Evolutionary conservation across 1,140 invertebrate genomes (phyloP).

Genomic region (Lordiphosa collinella): DNA sequence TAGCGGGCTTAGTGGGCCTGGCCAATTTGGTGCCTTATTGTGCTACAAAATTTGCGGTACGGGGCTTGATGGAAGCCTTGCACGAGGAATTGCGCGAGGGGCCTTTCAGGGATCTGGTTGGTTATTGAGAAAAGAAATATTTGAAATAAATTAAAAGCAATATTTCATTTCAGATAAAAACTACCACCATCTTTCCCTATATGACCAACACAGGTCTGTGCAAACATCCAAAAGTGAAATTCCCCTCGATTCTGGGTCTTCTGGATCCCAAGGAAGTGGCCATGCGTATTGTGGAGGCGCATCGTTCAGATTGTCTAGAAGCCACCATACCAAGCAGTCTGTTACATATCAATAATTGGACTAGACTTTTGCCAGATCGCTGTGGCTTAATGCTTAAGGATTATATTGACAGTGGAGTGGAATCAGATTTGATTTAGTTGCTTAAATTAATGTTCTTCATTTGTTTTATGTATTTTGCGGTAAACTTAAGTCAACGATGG

Average conservation of each 20-base stretch:
- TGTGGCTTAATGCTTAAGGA: constrained; percentile 79
- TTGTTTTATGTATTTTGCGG: too few species aligned
- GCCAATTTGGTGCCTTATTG: constrained; percentile 90
- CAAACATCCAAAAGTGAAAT: constrained; percentile 87
- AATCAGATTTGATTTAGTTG: constrained; percentile 78
- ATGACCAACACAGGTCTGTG: constrained; percentile 92
- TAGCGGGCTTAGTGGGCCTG: constrained; percentile 87
- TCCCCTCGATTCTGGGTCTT: constrained; percentile 85
- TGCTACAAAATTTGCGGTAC: constrained; percentile 88
- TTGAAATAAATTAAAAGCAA: neutral
- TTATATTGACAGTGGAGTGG: constrained; percentile 82
- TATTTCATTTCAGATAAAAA: constrained; percentile 83
- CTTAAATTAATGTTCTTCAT: neutral
- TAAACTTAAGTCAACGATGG: too few species aligned
- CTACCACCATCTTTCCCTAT: constrained; percentile 90
- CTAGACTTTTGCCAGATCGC: constrained; percentile 80
- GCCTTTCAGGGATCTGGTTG: constrained; percentile 67
- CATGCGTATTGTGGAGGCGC: constrained; percentile 83
- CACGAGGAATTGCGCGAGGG: constrained; percentile 83
- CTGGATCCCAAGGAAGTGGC: constrained; percentile 85
- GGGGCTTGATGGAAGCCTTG: constrained; percentile 87
- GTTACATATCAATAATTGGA: constrained; percentile 75
- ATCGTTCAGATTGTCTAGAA: constrained; percentile 81
- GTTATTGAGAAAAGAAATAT: neutral
- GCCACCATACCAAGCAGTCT: constrained; percentile 81